phyloP scores from a whole-genome alignment of 1,140 invertebrate species.

The Zaprionus ornatus region DNA sequence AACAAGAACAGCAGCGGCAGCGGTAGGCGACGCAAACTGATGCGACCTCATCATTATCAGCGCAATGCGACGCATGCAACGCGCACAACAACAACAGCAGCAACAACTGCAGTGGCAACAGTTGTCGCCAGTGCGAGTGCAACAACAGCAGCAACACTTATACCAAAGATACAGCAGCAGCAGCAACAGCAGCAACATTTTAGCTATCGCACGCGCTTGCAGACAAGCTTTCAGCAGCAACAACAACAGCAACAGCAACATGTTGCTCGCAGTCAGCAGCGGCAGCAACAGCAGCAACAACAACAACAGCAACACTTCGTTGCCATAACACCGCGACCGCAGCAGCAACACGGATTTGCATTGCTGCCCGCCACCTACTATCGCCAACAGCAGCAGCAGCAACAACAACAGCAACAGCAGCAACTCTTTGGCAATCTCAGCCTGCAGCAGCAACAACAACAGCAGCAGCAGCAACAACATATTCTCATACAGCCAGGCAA shows the following conservation, averaged over 20 bases:
- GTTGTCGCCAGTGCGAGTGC: slow-evolving; percentile 46
- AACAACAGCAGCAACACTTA: slow-evolving; percentile 55
- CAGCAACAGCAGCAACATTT: slow-evolving; percentile 58
- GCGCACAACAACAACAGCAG: slow-evolving; percentile 68
- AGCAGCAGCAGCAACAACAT: slow-evolving; percentile 66
- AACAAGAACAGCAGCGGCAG: slow-evolving; percentile 12
- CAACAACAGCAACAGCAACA: slow-evolving; percentile 59
- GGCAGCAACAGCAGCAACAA: slow-evolving; percentile 55
- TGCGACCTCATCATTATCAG: slow-evolving; percentile 56
- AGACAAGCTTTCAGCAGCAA: slow-evolving; percentile 61
- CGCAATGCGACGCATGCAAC: slow-evolving; percentile 72
- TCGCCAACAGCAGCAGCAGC: slow-evolving; percentile 63
- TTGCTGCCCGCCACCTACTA: slow-evolving; percentile 53
- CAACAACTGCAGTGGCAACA: slow-evolving; percentile 62
- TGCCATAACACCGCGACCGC: slow-evolving; percentile 58
- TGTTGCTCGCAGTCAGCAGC: slow-evolving; percentile 41
- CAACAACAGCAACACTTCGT: slow-evolving; percentile 63
- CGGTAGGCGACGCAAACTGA: slow-evolving; percentile 58
- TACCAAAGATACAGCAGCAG: slow-evolving; percentile 64
- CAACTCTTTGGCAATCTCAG: slow-evolving; percentile 62
- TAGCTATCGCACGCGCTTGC: slow-evolving; percentile 54
- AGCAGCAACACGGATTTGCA: slow-evolving; percentile 52
- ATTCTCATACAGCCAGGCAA: slow-evolving; percentile 67
- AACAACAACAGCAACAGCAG: slow-evolving; percentile 62
- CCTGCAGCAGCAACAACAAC: slow-evolving; percentile 63